A percentile compares a stretch with the other conserved stretches of the same genome.
Evolutionary conservation across 2,113 vertebrate species (phyloP).

Genomic region (Cacatua alba): DNA sequence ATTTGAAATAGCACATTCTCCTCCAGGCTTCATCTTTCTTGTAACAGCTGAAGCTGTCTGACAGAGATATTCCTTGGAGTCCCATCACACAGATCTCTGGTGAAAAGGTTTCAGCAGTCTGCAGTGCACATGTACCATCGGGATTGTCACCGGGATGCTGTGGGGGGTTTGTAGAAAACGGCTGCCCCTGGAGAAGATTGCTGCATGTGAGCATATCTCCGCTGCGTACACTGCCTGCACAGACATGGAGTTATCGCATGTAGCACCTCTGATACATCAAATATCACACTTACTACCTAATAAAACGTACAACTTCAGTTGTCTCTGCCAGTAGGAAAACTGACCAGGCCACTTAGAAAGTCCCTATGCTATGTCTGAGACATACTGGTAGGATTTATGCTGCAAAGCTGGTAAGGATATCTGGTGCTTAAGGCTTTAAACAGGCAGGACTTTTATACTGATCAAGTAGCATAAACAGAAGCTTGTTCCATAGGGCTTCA

Average conservation of each 20-base stretch:
- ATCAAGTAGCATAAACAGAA: background rate
- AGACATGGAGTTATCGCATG: background rate
- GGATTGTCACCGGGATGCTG: background rate
- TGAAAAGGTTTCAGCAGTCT: background rate
- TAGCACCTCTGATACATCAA: background rate
- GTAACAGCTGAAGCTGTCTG: background rate
- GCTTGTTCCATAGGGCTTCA: background rate
- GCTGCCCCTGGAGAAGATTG: background rate
- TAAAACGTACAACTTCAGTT: background rate
- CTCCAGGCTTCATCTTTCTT: background rate
- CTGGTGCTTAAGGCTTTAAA: background rate
- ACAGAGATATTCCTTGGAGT: background rate
- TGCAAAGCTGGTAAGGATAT: background rate
- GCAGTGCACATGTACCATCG: background rate
- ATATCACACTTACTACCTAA: background rate
- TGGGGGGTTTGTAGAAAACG: background rate
- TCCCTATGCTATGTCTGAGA: background rate
- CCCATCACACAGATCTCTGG: background rate
- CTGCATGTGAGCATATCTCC: background rate
- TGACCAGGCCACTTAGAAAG: background rate
- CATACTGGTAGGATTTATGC: background rate
- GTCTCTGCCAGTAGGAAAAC: background rate
- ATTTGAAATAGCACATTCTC: constrained; percentile 23
- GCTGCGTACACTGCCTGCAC: background rate
- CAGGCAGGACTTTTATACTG: background rate